These are phyloP conservation scores for Notodonta ziczac DNA, from an alignment of 2,888 invertebrate genomes.

Conservation along the genomic window DNA sequence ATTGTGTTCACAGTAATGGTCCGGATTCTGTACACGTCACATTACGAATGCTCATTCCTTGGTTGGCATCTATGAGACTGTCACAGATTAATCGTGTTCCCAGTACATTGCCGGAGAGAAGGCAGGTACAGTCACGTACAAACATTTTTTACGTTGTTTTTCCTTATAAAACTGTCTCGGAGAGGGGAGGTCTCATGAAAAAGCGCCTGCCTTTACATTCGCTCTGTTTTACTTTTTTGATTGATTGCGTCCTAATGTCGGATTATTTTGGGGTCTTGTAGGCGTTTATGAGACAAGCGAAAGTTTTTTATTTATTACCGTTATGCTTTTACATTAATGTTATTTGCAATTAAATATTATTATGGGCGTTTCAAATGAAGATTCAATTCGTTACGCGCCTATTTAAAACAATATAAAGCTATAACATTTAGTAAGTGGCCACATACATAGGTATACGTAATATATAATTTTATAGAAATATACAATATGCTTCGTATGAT, in stretches of 20 bases:
- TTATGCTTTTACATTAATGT: not conserved
- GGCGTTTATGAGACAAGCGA: constrained; percentile 15
- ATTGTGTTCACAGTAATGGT: constrained; percentile 4
- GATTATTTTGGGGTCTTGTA: constrained; percentile 47
- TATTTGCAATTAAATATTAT: constrained; percentile 3
- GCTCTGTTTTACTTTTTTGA: constrained; percentile 56
- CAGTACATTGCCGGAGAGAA: constrained; percentile 26
- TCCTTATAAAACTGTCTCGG: constrained; percentile 32
- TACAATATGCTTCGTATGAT: no score
- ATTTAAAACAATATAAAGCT: no score
- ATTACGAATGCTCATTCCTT: constrained; percentile 8
- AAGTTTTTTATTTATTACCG: constrained; percentile 3
- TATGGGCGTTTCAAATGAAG: no score
- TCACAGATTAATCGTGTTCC: constrained; percentile 35
- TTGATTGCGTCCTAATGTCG: constrained; percentile 62
- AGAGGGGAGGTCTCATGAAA: constrained; percentile 28
- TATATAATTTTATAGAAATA: no score
- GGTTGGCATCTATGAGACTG: constrained; percentile 25
- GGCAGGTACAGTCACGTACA: constrained; percentile 34
- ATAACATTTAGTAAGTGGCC: no score
- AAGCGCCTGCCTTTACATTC: constrained; percentile 39
- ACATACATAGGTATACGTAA: no score
- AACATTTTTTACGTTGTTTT: constrained; percentile 29
- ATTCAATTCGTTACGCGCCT: no score
- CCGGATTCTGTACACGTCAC: constrained; percentile 1